Conservation (phyloP, 2,888 invertebrate genomes). For the Galeopsomyia nigrocyanea region DNA sequence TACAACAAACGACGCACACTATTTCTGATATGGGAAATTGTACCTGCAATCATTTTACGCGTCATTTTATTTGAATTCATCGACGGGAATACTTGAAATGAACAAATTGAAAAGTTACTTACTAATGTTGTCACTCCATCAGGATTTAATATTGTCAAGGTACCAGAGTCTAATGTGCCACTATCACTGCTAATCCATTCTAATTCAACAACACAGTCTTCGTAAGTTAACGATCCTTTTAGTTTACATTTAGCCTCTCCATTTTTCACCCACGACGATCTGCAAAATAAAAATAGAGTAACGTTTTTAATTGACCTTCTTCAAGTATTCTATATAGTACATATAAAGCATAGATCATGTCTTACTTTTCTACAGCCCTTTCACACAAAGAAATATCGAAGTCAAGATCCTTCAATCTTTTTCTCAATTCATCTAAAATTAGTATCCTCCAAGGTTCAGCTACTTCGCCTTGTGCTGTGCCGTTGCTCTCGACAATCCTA, state of each 20-base stretch:
- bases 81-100: slow-evolving; percentile 6
- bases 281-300: slow-evolving; percentile 47
- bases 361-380: slow-evolving; percentile 81
- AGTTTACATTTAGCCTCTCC: slow-evolving; percentile 80
- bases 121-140: slow-evolving; percentile 84
- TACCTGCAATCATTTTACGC: slow-evolving; percentile 65
- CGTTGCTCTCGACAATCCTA: slow-evolving; percentile 72
- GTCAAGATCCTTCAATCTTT: slow-evolving; percentile 70
- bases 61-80: slow-evolving; percentile 5
- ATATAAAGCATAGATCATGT: slow-evolving; percentile 18
- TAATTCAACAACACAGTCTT: slow-evolving; percentile 84
- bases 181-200: slow-evolving; percentile 81
- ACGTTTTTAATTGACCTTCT: slow-evolving; percentile 3
- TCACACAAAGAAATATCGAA: slow-evolving; percentile 76
- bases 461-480: slow-evolving; percentile 75
- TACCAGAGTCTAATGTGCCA: slow-evolving; percentile 79
- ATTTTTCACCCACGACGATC: slow-evolving; percentile 87
- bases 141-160: slow-evolving; percentile 81
- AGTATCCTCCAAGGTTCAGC: slow-evolving; percentile 82
- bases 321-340: background rate
- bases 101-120: slow-evolving; percentile 43
- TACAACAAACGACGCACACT: slow-evolving; percentile 81
- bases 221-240: slow-evolving; percentile 70
- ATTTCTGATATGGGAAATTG: slow-evolving; percentile 84
- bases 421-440: slow-evolving; percentile 79